Evolutionary conservation across 2,113 vertebrate genomes (phyloP).

Genomic region (Osmerus mordax): DNA sequence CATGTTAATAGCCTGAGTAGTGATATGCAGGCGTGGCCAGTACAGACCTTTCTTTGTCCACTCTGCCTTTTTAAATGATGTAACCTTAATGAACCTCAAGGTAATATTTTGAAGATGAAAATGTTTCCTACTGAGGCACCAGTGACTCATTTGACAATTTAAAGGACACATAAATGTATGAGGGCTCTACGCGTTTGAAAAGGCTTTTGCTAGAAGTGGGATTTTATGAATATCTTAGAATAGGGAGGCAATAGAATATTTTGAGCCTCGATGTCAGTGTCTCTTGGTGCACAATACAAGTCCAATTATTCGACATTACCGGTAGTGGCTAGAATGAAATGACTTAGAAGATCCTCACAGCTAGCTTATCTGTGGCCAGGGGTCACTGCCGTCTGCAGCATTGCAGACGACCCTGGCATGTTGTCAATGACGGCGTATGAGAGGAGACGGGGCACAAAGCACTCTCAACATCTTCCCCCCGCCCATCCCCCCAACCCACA

Average conservation of each 20-base stretch:
- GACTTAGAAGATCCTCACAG: not conserved
- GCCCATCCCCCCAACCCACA: not conserved
- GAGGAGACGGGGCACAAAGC: not conserved
- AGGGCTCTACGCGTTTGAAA: slow-evolving; percentile 43
- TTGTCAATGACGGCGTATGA: slow-evolving; percentile 3
- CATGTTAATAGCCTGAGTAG: slow-evolving; percentile 48
- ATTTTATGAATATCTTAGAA: too few species aligned
- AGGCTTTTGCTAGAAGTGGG: slow-evolving; percentile 17
- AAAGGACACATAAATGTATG: slow-evolving; percentile 39
- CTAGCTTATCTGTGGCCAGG: not conserved
- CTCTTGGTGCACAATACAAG: not conserved
- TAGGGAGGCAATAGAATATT: too few species aligned
- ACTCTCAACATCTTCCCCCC: not conserved
- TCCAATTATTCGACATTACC: too few species aligned
- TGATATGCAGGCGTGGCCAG: slow-evolving; percentile 34
- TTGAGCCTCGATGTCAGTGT: not conserved
- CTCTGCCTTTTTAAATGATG: slow-evolving; percentile 25
- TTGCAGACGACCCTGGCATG: not conserved
- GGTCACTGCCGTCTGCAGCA: not conserved
- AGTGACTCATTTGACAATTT: slow-evolving; percentile 47
- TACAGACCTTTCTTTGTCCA: slow-evolving; percentile 34
- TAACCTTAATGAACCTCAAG: slow-evolving; percentile 30
- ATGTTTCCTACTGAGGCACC: slow-evolving; percentile 42
- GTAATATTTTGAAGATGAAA: slow-evolving; percentile 55
- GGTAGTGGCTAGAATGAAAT: not conserved